Evolutionary conservation across 2,113 vertebrate genomes (phyloP).

Genomic region (Pantherophis guttatus): DNA sequence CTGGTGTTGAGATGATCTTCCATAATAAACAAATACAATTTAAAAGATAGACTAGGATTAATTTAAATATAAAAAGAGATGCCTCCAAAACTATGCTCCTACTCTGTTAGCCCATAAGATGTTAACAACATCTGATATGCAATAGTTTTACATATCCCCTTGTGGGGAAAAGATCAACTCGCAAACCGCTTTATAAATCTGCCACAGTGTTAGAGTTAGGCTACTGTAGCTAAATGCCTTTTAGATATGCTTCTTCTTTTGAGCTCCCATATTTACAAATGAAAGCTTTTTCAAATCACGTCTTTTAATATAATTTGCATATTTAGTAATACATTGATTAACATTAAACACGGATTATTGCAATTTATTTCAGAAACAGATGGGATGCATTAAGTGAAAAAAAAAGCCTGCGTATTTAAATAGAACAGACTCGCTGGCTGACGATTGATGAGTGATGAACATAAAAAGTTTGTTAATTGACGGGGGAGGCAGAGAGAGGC

Average conservation of each 20-base stretch:
- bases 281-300: constrained; percentile 80
- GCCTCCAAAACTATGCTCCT: constrained; percentile 70
- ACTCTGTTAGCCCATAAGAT: constrained; percentile 71
- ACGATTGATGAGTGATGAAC: constrained; percentile 72
- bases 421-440: constrained; percentile 70
- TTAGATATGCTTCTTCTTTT: constrained; percentile 84
- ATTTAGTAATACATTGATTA: constrained; percentile 87
- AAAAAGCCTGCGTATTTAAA: constrained; percentile 65
- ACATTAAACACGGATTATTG: constrained; percentile 85
- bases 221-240: constrained; percentile 83
- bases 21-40: constrained; percentile 46
- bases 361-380: constrained; percentile 86
- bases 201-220: constrained; percentile 77
- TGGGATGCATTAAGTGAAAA: constrained; percentile 77
- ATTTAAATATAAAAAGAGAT: constrained; percentile 78
- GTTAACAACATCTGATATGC: constrained; percentile 82
- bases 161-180: constrained; percentile 78
- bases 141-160: constrained; percentile 80
- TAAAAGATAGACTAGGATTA: constrained; percentile 74
- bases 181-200: constrained; percentile 78
- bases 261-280: constrained; percentile 84
- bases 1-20: constrained; percentile 64
- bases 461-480: constrained; percentile 75
- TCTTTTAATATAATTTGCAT: constrained; percentile 88
- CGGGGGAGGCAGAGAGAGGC: background rate